phyloP scores from a whole-genome alignment of 2,113 vertebrate genomes.

The Colossoma macropomum region DNA sequence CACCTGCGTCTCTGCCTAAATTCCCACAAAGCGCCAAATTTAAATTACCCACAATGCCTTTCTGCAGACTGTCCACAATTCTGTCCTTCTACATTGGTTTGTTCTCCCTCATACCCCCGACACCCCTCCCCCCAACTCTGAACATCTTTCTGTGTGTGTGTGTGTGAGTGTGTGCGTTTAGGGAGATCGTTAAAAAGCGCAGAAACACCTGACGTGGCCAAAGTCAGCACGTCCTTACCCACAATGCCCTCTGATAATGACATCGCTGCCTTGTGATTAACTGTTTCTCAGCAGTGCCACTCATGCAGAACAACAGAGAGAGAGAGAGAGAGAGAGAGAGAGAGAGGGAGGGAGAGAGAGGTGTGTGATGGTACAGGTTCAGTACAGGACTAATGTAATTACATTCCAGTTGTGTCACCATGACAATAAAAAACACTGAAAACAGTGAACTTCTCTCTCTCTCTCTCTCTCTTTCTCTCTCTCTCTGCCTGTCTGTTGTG shows the following conservation, averaged over 20 bases:
- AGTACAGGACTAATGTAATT: slow-evolving; percentile 50
- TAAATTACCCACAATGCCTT: slow-evolving; percentile 8
- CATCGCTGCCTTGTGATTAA: slow-evolving; percentile 47
- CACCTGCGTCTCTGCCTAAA: slow-evolving; percentile 69
- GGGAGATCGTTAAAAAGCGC: slow-evolving; percentile 24
- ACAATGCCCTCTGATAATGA: slow-evolving; percentile 49
- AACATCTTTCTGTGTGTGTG: background rate
- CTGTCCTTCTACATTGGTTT: background rate
- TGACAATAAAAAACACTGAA: slow-evolving; percentile 39
- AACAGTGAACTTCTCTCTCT: background rate
- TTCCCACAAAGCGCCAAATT: background rate
- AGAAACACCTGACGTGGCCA: slow-evolving; percentile 53
- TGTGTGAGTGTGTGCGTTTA: background rate
- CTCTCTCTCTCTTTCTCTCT: background rate
- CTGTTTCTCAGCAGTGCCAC: slow-evolving; percentile 49
- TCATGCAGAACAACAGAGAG: slow-evolving; percentile 19
- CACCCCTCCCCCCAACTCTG: no score
- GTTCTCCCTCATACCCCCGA: background rate
- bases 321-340: slow-evolving; percentile 27
- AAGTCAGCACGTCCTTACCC: slow-evolving; percentile 54
- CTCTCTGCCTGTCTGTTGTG: background rate
- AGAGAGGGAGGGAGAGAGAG: background rate
- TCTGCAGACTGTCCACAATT: slow-evolving; percentile 7
- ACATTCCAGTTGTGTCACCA: slow-evolving; percentile 37
- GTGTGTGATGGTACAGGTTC: slow-evolving; percentile 23